Evolutionary conservation across 2,888 invertebrate genomes (phyloP), one percentile per base, ranked within the genome.

Genomic region (Molorchus minor): DNA sequence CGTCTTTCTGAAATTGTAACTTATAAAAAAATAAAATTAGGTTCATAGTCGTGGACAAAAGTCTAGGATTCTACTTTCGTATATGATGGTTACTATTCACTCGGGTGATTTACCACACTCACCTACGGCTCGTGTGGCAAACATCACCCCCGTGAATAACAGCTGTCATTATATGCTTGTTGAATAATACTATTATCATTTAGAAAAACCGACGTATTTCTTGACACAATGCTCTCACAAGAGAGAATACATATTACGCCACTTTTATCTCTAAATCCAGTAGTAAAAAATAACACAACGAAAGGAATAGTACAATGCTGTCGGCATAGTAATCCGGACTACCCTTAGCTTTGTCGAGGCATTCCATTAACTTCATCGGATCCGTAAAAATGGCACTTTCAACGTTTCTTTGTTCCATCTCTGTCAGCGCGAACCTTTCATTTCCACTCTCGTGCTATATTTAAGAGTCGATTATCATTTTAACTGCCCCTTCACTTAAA

Each of bases 381-480:
- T 72, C 72, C 70, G 64, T 68, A 71, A 72, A 74, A 72, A 72
- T 74, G 72, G 70, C 71, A 71, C 71, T 72, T 71, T 69, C 60
- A 70, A 68, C 69, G 67, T 71, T 69, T 69, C 64, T 64, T 60
- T 69, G 58, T 65, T 63, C 65, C 64, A 55, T 69, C 67, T 55
- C 59, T 58, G 56, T 68, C 62, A 56, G 41, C 47, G 58, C 44
- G 54, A 52, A 59, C 61, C 67, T 68, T 65, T 71, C 67, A 65
- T 68, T 67, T 66, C 65, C 68, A 68, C 68, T 65, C 64, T 66
- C 66, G 63, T 64, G 63, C 67, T 64, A 72, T 71, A 70, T 73
- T 74, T 71, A 69, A 72, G 70, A 72, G 74, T 71, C 76, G 76
- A 78, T 78, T 77, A 78, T 78, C 77, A 78, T 77, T 78, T 78